Evolutionary conservation across 2,888 invertebrate genomes (phyloP).

Genomic region (Nomada ferruginata): DNA sequence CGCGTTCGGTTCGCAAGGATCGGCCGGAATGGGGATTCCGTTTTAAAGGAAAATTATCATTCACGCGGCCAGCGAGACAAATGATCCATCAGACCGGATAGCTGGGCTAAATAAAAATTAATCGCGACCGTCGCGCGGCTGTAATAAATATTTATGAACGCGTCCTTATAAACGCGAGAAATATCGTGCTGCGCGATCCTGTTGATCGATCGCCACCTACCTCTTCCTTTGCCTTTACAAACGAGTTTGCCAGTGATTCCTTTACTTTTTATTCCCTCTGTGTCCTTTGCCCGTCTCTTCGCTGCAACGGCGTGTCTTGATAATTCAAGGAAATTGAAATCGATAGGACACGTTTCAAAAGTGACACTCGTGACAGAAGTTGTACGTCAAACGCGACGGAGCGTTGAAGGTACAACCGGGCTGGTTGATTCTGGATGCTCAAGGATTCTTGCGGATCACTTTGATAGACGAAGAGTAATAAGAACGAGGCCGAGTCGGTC

Average conservation of each 20-base stretch:
- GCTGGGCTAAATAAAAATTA: constrained; percentile 30
- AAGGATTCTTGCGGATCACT: constrained; percentile 14
- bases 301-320: not conserved
- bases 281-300: not conserved
- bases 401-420: constrained; percentile 2
- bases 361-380: not conserved
- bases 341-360: too few relatives aligned
- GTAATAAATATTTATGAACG: constrained; percentile 49
- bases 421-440: constrained; percentile 11
- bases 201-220: constrained; percentile 15
- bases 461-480: constrained; percentile 4
- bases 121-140: constrained; percentile 10
- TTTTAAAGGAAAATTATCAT: constrained; percentile 32
- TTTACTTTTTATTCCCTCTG: not conserved
- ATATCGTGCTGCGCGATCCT: not conserved
- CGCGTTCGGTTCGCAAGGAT: not conserved
- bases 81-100: constrained; percentile 35
- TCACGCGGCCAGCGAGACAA: constrained; percentile 27
- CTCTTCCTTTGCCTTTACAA: not conserved
- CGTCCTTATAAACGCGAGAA: constrained; percentile 16
- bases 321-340: not conserved
- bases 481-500: constrained; percentile 21
- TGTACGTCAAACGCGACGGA: not conserved
- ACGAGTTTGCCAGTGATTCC: not conserved
- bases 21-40: constrained; percentile 19